Percentiles rank a stretch among this genome's conserved stretches.
These are phyloP conservation scores for Tetrao urogallus DNA, from an alignment of 2,113 vertebrate species.

Conservation along the genomic window DNA sequence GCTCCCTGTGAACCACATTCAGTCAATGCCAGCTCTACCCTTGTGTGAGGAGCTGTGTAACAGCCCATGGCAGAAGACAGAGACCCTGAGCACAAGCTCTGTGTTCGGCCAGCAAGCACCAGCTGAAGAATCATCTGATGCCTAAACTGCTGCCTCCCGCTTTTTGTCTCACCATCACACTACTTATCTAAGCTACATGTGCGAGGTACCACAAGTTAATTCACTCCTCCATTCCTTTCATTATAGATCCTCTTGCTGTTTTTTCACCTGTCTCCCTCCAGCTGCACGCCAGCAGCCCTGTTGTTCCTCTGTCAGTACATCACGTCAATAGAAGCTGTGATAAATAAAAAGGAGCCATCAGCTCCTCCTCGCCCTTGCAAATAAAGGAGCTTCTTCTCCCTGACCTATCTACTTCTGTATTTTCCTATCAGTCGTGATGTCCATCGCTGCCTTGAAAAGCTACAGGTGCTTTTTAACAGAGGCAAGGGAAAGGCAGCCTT, in stretches of 20 bases:
- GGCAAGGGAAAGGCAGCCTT: not conserved
- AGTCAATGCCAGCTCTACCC: not conserved
- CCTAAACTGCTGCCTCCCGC: not conserved
- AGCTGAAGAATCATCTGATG: not conserved
- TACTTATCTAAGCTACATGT: not conserved
- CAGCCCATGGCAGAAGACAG: not conserved
- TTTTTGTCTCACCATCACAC: not conserved
- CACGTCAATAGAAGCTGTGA: not conserved
- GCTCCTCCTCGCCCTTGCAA: not conserved
- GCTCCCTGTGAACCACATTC: rapidly evolving
- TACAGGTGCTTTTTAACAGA: not conserved
- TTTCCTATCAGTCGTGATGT: not conserved
- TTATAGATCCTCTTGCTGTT: not conserved
- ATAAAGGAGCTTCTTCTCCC: not conserved
- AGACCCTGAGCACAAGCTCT: not conserved
- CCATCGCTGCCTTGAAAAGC: not conserved
- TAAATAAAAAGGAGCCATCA: not conserved
- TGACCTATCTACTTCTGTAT: not conserved
- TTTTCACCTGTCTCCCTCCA: not conserved
- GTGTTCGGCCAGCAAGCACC: not conserved
- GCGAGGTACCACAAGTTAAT: not conserved
- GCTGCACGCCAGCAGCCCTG: not conserved
- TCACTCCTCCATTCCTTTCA: not conserved
- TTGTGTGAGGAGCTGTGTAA: not conserved
- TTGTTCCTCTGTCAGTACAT: not conserved